Conservation (phyloP, 2,113 vertebrate species). For the Equus quagga region DNA sequence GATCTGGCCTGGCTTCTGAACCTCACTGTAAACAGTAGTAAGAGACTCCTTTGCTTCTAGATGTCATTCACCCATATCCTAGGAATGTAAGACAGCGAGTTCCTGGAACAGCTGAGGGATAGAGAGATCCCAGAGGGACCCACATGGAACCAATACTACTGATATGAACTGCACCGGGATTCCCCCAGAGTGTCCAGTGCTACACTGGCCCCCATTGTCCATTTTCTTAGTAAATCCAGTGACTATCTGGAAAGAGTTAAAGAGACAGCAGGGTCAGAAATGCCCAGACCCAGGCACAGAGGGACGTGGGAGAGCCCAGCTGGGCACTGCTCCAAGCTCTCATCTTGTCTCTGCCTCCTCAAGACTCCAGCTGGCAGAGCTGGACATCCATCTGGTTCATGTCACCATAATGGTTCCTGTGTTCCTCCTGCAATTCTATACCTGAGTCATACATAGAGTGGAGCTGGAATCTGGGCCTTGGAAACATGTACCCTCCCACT, state of each 20-base stretch:
- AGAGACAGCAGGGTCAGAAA: not conserved
- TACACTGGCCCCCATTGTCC: not conserved
- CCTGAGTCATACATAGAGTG: not conserved
- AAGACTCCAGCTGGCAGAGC: not conserved
- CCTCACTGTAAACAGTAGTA: not conserved
- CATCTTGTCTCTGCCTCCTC: not conserved
- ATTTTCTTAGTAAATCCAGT: not conserved
- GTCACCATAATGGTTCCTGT: not conserved
- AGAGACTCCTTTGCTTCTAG: not conserved
- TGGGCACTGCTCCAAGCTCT: not conserved
- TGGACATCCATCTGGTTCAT: no score
- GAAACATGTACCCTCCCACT: not conserved
- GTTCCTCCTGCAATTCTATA: not conserved
- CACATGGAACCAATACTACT: no score
- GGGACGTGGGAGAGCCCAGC: not conserved
- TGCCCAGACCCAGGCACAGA: not conserved
- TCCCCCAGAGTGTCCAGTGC: not conserved
- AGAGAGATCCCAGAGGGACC: not conserved
- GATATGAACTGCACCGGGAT: not conserved
- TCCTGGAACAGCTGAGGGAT: not conserved
- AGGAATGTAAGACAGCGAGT: not conserved
- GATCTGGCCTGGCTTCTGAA: rapidly evolving
- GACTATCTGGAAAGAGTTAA: not conserved
- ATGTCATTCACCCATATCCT: not conserved
- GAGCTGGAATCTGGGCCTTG: not conserved